Base-by-base conservation (phyloP, 2,113 vertebrate genomes). In the Eidolon helvum region DNA sequence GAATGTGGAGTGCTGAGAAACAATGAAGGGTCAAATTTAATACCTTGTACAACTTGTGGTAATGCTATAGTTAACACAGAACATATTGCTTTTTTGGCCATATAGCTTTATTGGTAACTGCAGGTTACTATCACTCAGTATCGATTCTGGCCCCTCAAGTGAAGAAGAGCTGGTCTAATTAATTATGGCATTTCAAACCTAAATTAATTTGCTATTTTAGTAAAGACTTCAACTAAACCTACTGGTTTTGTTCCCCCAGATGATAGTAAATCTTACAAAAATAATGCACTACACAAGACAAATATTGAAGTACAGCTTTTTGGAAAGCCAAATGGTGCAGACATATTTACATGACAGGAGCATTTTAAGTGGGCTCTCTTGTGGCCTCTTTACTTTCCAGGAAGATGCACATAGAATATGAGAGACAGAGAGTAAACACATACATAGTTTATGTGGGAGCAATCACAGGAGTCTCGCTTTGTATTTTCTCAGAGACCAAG, bases 151-250 rank as follows among this genome's bases (percentile, higher is more conserved):
- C 72, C 84, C 89, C 97, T 96, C 83, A 75, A 90, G 84, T 98
- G 95, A 98, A 87, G 92, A 92, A 93, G 43, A 91, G 87, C 87
- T 94, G 59, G 45, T 84, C 95, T 98, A 97, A 98, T 97, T 98
- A 96, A 97, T 97, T 91, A 96, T 98, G 97, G 61, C 97, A 98
- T 97, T 97, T 97, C 95, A 97, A 97, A 97, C 93, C 97, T 96
- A 96, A 94, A 86, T 97, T 98, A 96, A 97, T 98, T 96, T 98
- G 79, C 72, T 97, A 26, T 97, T 94, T 97, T 97, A 91, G 82
- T 92, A 68, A 97, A 92, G 85, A 69, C 78, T 97, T 98, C 84
- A 84, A 79, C 53, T 91, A 91, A 74, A 78, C 86, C 88, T 97
- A 95, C 61, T 94, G 55, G 30, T 95, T 77, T 97, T 43, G 38